Evolutionary conservation across 2,797 vertebrate species (phyloP), one percentile per base, ranked within the genome.

Genomic region (Hephaestus fuliginosus): DNA sequence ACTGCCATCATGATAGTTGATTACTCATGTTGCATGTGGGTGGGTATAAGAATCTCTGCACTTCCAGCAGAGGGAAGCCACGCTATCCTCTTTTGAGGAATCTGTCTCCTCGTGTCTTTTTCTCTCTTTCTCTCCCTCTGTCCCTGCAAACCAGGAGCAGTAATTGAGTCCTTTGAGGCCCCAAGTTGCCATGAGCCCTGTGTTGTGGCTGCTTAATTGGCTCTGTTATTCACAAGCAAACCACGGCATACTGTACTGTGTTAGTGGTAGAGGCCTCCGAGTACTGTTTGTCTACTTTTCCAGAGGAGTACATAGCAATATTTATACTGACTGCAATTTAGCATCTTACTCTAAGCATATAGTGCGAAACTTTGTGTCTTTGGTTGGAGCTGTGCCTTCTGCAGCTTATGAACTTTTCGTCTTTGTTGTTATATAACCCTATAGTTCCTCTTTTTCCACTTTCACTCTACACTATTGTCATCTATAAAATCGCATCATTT

Each of bases 131-230:
- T 39, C 81, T 75, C 66, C 41, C 69, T 62, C 74, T 76, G 81
- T 90, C 88, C 82, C 73, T 55, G 73, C 78, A 84, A 91, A 89
- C 82, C 62, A 61, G 77, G 79, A 86, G 80, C 81, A 81, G 85
- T 95, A 96, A 95, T 95, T 95, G 91, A 89, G 88, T 95, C 94
- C 93, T 95, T 83, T 78, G 93, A 95, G 95, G 90, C 83, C 62
- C 30, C 4, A 25, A 74, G 92, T 95, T 94, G 92, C 94, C 91
- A 93, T 90, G 93, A 90, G 90, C 78, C 83, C 83, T 78, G 87
- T 89, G 89, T 91, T 94, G 90, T 90, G 86, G 86, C 85, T 90
- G 86, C 84, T 88, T 94, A 94, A 95, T 94, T 89, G 92, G 91
- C 76, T 92, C 92, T 93, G 86, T 92, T 94, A 91, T 92, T 92